phyloP scores from a whole-genome alignment of 2,888 invertebrate genomes.

The Drosophila mayaguana region DNA sequence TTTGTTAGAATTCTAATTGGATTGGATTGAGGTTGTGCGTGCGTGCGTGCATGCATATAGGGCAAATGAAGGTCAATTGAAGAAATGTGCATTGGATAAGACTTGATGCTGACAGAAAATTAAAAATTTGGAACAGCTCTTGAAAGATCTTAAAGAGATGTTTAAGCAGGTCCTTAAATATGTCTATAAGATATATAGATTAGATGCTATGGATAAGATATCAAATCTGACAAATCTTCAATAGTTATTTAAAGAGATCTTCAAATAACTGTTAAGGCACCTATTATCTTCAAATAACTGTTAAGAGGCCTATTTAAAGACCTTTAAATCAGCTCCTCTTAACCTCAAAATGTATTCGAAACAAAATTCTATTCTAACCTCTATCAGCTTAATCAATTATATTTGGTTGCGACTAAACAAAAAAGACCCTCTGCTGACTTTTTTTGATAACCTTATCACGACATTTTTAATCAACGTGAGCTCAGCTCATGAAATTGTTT shows the following conservation, averaged over 20 bases:
- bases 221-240: too few species aligned
- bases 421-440: conserved; percentile 18
- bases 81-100: not conserved
- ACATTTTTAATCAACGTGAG: conserved; percentile 21
- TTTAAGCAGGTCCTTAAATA: too few species aligned
- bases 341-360: not conserved
- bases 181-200: too few species aligned
- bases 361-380: not conserved
- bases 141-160: too few species aligned
- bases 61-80: conserved; percentile 32
- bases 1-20: conserved; percentile 1
- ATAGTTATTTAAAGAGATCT: too few species aligned
- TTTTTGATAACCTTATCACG: conserved; percentile 39
- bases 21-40: not conserved
- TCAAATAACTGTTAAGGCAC: too few species aligned
- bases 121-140: too few species aligned
- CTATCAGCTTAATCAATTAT: conserved; percentile 9
- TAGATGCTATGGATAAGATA: too few species aligned
- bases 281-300: too few species aligned
- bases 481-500: conserved; percentile 6
- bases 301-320: too few species aligned
- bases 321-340: not conserved
- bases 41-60: not conserved
- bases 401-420: conserved; percentile 13
- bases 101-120: too few species aligned